Percentiles rank a stretch among this genome's conserved stretches.
Evolutionary conservation across 2,113 vertebrate species (phyloP).

Genomic region (Syrmaticus mikado): DNA sequence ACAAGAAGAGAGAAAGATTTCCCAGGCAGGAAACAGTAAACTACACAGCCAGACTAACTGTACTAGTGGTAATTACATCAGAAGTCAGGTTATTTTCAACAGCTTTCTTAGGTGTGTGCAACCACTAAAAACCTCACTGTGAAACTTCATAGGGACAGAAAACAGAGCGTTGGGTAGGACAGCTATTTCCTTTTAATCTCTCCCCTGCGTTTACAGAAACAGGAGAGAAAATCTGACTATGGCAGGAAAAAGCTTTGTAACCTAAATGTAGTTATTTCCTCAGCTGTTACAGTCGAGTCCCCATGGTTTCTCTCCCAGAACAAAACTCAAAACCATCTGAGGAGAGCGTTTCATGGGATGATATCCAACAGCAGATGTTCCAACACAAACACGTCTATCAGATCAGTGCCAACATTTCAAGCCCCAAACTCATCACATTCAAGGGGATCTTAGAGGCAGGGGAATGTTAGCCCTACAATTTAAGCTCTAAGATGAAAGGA

Average conservation of each 20-base stretch:
- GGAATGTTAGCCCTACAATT: conserved; percentile 78
- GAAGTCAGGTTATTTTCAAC: conserved; percentile 41
- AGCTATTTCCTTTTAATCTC: conserved; percentile 47
- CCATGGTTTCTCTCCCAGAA: conserved; percentile 10
- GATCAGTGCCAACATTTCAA: conserved; percentile 63
- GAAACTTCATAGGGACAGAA: conserved; percentile 49
- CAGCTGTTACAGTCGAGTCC: neutral
- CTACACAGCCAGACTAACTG: conserved; percentile 45
- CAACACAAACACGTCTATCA: conserved; percentile 51
- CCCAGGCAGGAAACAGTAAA: conserved; percentile 25
- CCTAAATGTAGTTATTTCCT: conserved; percentile 43
- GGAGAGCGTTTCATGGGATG: conserved; percentile 36
- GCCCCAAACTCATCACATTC: conserved; percentile 57
- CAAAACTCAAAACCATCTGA: neutral
- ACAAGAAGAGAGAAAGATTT: conserved; percentile 26
- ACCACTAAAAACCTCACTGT: conserved; percentile 43
- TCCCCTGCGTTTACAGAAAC: conserved; percentile 44
- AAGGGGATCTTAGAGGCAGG: conserved; percentile 43
- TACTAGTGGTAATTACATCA: conserved; percentile 1
- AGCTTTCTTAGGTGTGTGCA: conserved; percentile 44
- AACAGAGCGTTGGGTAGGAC: conserved; percentile 52
- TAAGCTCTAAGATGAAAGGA: conserved; percentile 59
- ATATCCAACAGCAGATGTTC: conserved; percentile 61
- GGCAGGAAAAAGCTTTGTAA: conserved; percentile 14
- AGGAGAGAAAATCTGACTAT: neutral